These are phyloP conservation scores for Seira ritae DNA, from an alignment of 2,888 invertebrate species.

Conservation along the genomic window DNA sequence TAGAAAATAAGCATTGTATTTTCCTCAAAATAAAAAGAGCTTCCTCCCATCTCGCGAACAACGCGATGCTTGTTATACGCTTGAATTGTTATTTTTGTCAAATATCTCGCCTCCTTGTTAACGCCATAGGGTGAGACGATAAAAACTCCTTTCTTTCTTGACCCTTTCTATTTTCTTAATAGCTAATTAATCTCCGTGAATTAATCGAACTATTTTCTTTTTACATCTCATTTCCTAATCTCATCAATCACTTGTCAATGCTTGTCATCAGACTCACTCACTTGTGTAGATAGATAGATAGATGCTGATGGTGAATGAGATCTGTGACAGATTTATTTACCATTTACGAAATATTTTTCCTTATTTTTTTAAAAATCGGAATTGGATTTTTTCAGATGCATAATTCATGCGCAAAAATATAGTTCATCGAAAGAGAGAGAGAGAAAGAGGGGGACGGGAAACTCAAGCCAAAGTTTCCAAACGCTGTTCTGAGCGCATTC, in stretches of 20 bases:
- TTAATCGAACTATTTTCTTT: constrained; percentile 3
- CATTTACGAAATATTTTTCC: neutral
- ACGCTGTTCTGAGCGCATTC: no score
- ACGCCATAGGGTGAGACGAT: no score
- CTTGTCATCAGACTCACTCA: neutral
- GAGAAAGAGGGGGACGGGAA: no score
- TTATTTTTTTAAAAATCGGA: no score
- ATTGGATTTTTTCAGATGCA: no score
- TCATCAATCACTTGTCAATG: constrained; percentile 15
- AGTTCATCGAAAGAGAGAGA: no score
- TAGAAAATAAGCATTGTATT: neutral
- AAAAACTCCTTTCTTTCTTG: no score
- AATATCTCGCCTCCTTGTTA: no score
- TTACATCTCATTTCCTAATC: neutral
- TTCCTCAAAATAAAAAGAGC: neutral
- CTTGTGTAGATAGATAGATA: neutral
- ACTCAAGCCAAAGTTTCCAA: no score
- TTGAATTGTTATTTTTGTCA: no score
- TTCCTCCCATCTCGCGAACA: neutral
- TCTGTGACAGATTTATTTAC: neutral
- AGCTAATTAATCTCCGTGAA: constrained; percentile 3
- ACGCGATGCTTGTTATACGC: no score
- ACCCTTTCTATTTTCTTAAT: neutral
- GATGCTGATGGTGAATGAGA: constrained; percentile 8
- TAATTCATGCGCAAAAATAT: no score